Evolutionary conservation across 2,888 invertebrate species (phyloP), one percentile per base, ranked within the genome.

Genomic region (Lysandra coridon): DNA sequence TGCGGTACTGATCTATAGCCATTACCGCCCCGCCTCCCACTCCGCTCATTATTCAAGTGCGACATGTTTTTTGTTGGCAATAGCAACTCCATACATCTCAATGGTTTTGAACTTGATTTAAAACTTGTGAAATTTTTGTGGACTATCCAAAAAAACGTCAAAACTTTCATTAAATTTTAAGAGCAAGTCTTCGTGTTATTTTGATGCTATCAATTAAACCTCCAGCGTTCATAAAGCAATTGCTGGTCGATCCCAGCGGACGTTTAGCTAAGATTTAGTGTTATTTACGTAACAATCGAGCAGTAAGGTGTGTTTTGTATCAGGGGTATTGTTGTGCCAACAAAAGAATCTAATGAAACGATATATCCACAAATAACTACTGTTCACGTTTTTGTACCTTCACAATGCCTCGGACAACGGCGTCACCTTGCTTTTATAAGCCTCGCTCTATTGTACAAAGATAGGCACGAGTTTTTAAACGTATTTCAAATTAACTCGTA

Each of bases 271-370:
- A 76, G 76, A 75, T 75, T 75, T 75, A 49, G 44, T 49, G 49
- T 75, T 49, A 53, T 75, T 75, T 49, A 44, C 57, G 30, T 76
- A 76, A 75, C 76, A 76, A 76, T 76, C 30, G 76, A 30, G 57
- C 53, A 23, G 57, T 76, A 37, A 76, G 57, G 76, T 33, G 57
- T 76, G 57, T 76, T 76, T 76, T 57, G 49, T 75, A 75, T 44
- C 49, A 75, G 75, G 3, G 40, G 76, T 76, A 76, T 76, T 76
- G 76, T 76, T 76, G 57, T 76, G 23, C 57, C 76, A 76, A 76
- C 76, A 76, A 76, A 76, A 76, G 76, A 76, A 57, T 57, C 57
- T 79, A 79, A 79, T 75, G 74, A 74, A 57, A 79, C 74, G 74
- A 74, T 74, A 74, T 79, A 74, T 74, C 60, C 79, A 75, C 75